Evolutionary conservation across 2,113 vertebrate genomes (phyloP).

Genomic region (Xiphophorus couchianus): DNA sequence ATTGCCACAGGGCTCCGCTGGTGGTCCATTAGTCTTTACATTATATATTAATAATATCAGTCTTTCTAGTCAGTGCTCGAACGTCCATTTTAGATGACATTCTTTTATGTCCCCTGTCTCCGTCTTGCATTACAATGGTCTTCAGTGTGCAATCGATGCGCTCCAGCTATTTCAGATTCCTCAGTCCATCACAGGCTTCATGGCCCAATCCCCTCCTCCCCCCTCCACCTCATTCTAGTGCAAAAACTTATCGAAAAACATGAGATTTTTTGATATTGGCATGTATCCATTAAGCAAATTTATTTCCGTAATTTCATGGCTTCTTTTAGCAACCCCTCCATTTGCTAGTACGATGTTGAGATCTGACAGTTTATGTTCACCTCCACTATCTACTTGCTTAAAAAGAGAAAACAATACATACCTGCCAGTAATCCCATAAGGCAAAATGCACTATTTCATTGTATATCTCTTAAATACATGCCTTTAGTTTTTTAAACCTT

Average conservation of each 20-base stretch:
- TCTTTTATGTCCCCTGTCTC: neutral
- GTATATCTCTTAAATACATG: too few species aligned
- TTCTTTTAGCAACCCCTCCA: too few species aligned
- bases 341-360: too few species aligned
- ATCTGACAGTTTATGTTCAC: neutral
- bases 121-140: neutral
- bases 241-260: too few species aligned
- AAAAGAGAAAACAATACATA: neutral
- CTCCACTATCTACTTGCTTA: neutral
- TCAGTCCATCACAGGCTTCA: neutral
- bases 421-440: neutral
- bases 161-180: neutral
- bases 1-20: neutral
- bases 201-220: too few species aligned
- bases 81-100: conserved; percentile 1
- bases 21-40: conserved; percentile 8
- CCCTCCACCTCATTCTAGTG: too few species aligned
- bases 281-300: too few species aligned
- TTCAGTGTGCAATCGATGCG: neutral
- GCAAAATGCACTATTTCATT: neutral
- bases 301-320: too few species aligned
- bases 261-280: too few species aligned
- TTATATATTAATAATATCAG: conserved; percentile 5
- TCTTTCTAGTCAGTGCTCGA: neutral
- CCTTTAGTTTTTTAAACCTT: neutral